Evolutionary conservation across 2,797 vertebrate genomes (phyloP), one percentile per base, ranked within the genome.

Genomic region (Chiroxiphia lanceolata): DNA sequence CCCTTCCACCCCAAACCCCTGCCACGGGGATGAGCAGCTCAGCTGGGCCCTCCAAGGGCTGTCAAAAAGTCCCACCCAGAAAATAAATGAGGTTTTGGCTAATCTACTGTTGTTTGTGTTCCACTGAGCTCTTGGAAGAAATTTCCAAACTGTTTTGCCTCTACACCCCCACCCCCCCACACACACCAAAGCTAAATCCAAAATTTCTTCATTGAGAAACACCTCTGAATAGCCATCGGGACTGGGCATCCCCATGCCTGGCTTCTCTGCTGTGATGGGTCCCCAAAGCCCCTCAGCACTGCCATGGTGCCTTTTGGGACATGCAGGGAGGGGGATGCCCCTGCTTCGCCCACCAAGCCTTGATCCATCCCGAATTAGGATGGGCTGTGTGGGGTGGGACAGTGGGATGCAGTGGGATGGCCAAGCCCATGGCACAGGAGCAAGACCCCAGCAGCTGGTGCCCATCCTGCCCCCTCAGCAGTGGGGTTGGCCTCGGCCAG

Each of bases 271-370:
- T 25, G 17, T 0, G 0, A 4, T 0, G 20, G 51, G 31, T 69
- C 18, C 68, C 68, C 40, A 8, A 21, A 71, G 14, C 7, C 23
- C 10, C n/a, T 53, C 0, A 0, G 20, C 33, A 27, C 9, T 1
- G 0, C 36, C 7, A 0, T 0, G 1, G 21, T 17, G 34, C 57
- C 48, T 74, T 94, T 77, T 3, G 8, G 75, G 88, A 48, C 1
- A 3, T 0, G 0, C 0, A 1, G 44, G 68, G n/a, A 70, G 20
- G 31, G 34, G 8, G 16, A 23, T 21, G 64, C 5, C 3, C 2
- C 45, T 50, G 11, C 18, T 27, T 56, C 4, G 42, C 34, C 42
- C 53, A 21, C 17, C 3, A 3, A 44, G 31, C 53, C 60, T 57
- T 1, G 1, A 6, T 21, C 44, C 71, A 47, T 12, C 76, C 44